Evolutionary conservation across 2,113 vertebrate genomes (phyloP), one percentile per base, ranked within the genome.

Genomic region (Scortum barcoo): DNA sequence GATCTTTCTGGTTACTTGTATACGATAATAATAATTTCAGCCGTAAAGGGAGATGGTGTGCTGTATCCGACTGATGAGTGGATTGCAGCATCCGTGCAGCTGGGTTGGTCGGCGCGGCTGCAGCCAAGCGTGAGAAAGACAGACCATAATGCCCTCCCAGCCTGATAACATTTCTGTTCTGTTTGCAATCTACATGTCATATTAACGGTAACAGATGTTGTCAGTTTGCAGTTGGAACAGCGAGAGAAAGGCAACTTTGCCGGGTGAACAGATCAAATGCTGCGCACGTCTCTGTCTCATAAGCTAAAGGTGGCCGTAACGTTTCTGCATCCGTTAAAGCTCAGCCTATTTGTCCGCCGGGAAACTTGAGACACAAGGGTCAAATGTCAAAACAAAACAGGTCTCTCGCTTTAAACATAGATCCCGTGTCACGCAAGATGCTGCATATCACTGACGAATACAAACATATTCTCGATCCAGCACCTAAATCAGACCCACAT

Each of bases 131-230:
- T 51, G 30, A 70, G n/a, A 76, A 81, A 54, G 4, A 13, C 22
- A 48, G n/a, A 16, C n/a, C 1, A 57, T 46, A 54, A 61, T 42
- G 36, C n/a, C 3, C 8, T n/a, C 40, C 20, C 16, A 50, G 0
- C 4, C 40, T 3, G 40, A 46, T 30, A 63, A 48, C 12, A 36
- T 7, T 17, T 36, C 40, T 4, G n/a, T 17, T 36, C 40, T 51
- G 22, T 65, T 22, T 48, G 17, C 57, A 48, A 67, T 75, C 38
- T 62, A 16, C 36, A n/a, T 13, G 24, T 72, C 71, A 65, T 65
- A 26, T 50, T 72, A n/a, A 72, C 2, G 3, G 48, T 26, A 60
- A 46, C 77, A 82, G 68, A 67, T 77, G 79, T 17, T 74, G 38
- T 65, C 69, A 17, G 75, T 38, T 62, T 42, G 62, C 48, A 57